Percentiles rank a stretch among this genome's conserved stretches.
Conservation (phyloP, 2,888 invertebrate genomes). For the Rhamphomyia laevipes region DNA sequence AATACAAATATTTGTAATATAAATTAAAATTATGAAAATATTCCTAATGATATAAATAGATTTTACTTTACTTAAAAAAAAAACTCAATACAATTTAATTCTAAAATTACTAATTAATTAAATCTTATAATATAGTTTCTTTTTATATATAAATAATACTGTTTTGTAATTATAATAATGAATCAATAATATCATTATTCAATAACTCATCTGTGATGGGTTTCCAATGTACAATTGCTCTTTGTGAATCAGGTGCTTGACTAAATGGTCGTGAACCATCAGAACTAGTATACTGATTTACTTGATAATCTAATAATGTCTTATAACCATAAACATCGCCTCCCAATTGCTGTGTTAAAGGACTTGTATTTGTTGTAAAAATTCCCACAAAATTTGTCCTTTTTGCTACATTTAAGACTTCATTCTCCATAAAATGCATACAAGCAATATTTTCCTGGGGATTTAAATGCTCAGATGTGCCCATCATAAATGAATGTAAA, state of each 20-base stretch:
- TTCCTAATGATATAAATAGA: too few relatives aligned
- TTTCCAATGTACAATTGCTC: slow-evolving; percentile 72
- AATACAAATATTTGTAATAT: too few relatives aligned
- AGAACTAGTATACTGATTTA: slow-evolving; percentile 61
- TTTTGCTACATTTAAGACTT: slow-evolving; percentile 55
- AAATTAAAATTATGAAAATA: too few relatives aligned
- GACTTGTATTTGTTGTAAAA: slow-evolving; percentile 78
- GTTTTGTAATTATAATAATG: neutral
- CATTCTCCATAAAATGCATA: slow-evolving; percentile 67
- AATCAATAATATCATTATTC: neutral
- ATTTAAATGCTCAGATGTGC: slow-evolving; percentile 51
- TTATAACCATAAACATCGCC: slow-evolving; percentile 67
- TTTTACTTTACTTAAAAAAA: too few relatives aligned
- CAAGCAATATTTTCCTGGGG: slow-evolving; percentile 66
- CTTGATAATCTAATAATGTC: slow-evolving; percentile 64
- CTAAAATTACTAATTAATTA: too few relatives aligned
- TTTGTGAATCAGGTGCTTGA: slow-evolving; percentile 61
- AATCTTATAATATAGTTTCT: too few relatives aligned
- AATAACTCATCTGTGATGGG: slow-evolving; percentile 18
- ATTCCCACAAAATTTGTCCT: slow-evolving; percentile 57
- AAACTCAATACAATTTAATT: too few relatives aligned
- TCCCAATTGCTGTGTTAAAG: slow-evolving; percentile 82
- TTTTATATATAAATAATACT: neutral
- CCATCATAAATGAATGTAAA: slow-evolving; percentile 82
- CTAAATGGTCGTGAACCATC: slow-evolving; percentile 65